phyloP scores from a whole-genome alignment of 2,113 vertebrate species.

The Crocuta crocuta region DNA sequence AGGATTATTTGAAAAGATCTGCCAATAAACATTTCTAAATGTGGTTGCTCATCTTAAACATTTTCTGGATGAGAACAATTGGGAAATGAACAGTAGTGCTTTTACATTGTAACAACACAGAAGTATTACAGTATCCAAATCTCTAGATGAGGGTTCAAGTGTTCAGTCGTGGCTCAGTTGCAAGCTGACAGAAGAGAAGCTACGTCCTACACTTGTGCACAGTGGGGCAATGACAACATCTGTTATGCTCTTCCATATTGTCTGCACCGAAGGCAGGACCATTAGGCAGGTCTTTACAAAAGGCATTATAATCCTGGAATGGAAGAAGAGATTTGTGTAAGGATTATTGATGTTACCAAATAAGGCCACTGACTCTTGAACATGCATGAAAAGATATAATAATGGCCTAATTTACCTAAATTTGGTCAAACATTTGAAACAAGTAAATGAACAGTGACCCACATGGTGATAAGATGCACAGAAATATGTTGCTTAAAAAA shows the following conservation, averaged over 20 bases:
- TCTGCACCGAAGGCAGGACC: slow-evolving; percentile 90
- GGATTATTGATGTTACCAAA: slow-evolving; percentile 39
- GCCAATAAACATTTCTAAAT: slow-evolving; percentile 57
- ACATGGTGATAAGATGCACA: neutral
- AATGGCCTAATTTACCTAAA: neutral
- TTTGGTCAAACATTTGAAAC: neutral
- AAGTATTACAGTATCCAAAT: slow-evolving; percentile 74
- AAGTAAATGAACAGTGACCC: neutral
- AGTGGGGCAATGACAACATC: slow-evolving; percentile 89
- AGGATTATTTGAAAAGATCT: slow-evolving; percentile 58
- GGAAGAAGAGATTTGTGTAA: slow-evolving; percentile 56
- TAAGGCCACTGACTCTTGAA: neutral
- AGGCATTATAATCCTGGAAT: slow-evolving; percentile 94
- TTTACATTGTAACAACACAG: slow-evolving; percentile 73
- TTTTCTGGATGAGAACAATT: slow-evolving; percentile 68
- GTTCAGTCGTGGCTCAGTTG: slow-evolving; percentile 85
- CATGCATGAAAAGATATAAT: neutral
- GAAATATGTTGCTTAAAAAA: neutral
- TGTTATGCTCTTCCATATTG: slow-evolving; percentile 92
- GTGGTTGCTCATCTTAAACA: slow-evolving; percentile 78
- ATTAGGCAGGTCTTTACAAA: slow-evolving; percentile 91
- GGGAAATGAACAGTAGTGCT: slow-evolving; percentile 79
- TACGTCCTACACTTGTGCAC: slow-evolving; percentile 90
- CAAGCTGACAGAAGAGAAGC: slow-evolving; percentile 89
- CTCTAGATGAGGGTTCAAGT: slow-evolving; percentile 57